phyloP scores from a whole-genome alignment of 2,113 vertebrate species.

The Gavialis gangeticus region DNA sequence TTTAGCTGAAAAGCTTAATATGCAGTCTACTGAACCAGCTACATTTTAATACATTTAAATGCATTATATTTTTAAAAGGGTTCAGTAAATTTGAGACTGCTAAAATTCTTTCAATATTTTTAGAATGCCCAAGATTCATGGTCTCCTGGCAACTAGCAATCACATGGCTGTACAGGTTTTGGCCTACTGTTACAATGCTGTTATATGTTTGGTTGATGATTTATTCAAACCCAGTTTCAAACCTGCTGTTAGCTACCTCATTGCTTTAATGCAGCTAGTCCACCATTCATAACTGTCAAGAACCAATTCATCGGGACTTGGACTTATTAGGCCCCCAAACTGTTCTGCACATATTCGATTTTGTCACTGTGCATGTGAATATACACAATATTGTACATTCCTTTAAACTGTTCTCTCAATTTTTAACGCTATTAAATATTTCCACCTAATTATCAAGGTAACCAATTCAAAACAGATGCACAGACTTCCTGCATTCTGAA shows the following conservation, averaged over 20 bases:
- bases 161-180: conserved; percentile 74
- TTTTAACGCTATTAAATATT: conserved; percentile 46
- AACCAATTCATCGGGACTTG: conserved; percentile 81
- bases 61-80: conserved; percentile 56
- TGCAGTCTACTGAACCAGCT: conserved; percentile 50
- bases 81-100: conserved; percentile 75
- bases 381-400: conserved; percentile 35
- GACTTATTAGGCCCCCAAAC: conserved; percentile 82
- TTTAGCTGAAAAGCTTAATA: conserved; percentile 69
- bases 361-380: conserved; percentile 47
- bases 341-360: conserved; percentile 46
- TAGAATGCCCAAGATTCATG: conserved; percentile 65
- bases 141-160: conserved; percentile 80
- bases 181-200: conserved; percentile 70
- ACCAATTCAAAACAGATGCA: conserved; percentile 21
- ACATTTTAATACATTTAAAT: conserved; percentile 72
- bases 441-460: conserved; percentile 65
- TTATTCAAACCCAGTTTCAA: conserved; percentile 84
- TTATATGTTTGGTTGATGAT: conserved; percentile 81
- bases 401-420: conserved; percentile 30
- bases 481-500: conserved; percentile 23
- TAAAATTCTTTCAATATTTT: conserved; percentile 78
- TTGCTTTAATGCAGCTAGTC: conserved; percentile 82
- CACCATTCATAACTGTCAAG: conserved; percentile 90
- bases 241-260: conserved; percentile 79